phyloP scores from a whole-genome alignment of 2,888 invertebrate genomes.

The Meta bourneti region DNA sequence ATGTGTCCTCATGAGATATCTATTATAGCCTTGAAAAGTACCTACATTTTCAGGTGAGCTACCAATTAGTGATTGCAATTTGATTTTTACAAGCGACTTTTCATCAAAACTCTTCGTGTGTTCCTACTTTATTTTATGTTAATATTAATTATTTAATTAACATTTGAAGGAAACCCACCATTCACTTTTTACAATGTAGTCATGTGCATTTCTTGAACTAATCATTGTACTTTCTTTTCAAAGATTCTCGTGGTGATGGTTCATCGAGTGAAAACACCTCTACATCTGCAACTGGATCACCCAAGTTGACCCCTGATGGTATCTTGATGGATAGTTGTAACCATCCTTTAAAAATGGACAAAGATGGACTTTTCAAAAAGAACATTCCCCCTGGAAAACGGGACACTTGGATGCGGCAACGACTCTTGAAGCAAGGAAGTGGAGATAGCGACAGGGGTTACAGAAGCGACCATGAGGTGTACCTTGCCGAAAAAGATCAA shows the following conservation, averaged over 20 bases:
- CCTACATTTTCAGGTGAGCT: too few species aligned
- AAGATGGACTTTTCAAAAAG: conserved; percentile 67
- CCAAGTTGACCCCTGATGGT: conserved; percentile 61
- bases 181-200: too few species aligned
- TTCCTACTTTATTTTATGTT: too few species aligned
- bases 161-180: too few species aligned
- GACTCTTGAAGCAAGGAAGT: conserved; percentile 64
- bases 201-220: too few species aligned
- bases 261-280: conserved; percentile 75
- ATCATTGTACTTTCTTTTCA: background rate
- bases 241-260: conserved; percentile 75
- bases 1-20: too few species aligned
- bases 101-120: too few species aligned
- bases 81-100: too few species aligned
- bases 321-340: conserved; percentile 31
- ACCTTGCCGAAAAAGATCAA: conserved; percentile 70
- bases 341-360: conserved; percentile 54
- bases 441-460: conserved; percentile 76
- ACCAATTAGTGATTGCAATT: too few species aligned
- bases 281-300: conserved; percentile 68
- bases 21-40: too few species aligned
- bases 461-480: conserved; percentile 76
- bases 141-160: too few species aligned
- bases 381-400: conserved; percentile 59
- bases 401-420: conserved; percentile 71